Evolutionary conservation across 2,797 vertebrate genomes (phyloP).

Genomic region (Tinamus major): DNA sequence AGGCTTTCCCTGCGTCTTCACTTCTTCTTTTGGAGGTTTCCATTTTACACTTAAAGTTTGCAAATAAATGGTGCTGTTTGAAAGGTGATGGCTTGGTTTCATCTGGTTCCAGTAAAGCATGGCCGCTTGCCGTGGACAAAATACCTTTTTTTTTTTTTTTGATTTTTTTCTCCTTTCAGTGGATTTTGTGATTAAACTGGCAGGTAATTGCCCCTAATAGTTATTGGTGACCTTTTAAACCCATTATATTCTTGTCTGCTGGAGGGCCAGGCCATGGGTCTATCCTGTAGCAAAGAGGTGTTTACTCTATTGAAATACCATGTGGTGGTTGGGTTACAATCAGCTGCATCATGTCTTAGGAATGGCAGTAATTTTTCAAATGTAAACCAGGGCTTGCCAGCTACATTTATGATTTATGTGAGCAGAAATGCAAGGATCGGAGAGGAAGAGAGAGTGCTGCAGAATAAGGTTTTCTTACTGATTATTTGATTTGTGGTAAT

Average conservation of each 20-base stretch:
- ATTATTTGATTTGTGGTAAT: neutral
- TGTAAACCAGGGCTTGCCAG: slow-evolving; percentile 5
- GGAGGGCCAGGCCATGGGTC: neutral
- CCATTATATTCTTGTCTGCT: neutral
- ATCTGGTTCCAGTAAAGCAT: neutral
- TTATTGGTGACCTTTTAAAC: neutral
- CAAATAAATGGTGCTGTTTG: neutral
- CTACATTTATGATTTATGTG: neutral
- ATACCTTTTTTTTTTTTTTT: neutral
- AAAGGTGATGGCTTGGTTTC: neutral
- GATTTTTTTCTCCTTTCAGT: neutral
- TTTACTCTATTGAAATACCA: neutral
- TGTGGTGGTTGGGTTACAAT: neutral
- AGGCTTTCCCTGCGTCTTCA: neutral
- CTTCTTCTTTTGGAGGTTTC: neutral
- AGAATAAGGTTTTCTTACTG: neutral
- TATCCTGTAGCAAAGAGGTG: neutral
- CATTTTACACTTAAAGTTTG: neutral
- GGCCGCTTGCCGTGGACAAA: neutral
- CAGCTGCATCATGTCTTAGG: slow-evolving; percentile 3
- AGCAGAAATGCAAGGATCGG: neutral
- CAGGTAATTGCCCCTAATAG: neutral
- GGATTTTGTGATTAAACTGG: neutral
- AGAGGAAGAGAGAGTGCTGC: neutral
- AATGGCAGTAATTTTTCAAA: slow-evolving; percentile 30